Base-by-base conservation (phyloP, 2,888 invertebrate genomes). In the Myopa tessellatipennis region DNA sequence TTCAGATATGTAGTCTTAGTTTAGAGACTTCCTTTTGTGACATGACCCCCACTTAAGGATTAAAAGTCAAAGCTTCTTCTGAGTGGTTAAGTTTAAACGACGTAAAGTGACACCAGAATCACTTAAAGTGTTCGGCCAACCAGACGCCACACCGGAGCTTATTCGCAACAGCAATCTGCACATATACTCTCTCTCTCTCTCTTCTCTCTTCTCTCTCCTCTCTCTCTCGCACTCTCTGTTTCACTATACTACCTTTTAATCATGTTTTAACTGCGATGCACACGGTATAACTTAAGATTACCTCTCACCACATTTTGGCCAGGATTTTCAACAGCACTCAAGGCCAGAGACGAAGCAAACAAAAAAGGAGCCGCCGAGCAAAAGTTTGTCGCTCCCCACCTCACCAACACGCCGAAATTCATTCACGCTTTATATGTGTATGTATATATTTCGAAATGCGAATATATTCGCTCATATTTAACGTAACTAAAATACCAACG, bases 241-340 rank as follows among this genome's bases (percentile, higher is more conserved):
- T 18, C 16, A 12, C 45, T 6, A 1, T 45, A 45, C 6, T 45
- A 45, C 45, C 45, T 45, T 45, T 45, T 45, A 65, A 38, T 26
- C 36, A 74, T 50, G 61, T 82, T 82, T 26, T 26, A 26, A 26
- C 81, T 81, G 81, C 82, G 81, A 81, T 80, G 81, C 81, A 84
- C 81, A 83, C 84, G 84, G 26, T 84, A 14, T 26, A 50, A 50
- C 10, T 45, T 52, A 70, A 12, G 26, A 55, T 55, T 36, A 55
- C 55, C 14, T 36, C 70, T 52, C 5, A 14, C 65, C 36, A 38
- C 61, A 61, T 26, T 61, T 61, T 61, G 61, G 61, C 26, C 34
- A 26, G 26, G 26, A 61, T 10, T 26, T 18, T 61, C 45, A 45
- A 45, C 16, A 14, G 55, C 55, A 55, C n/a, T 16, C 10, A n/a